phyloP scores from a whole-genome alignment of 2,113 vertebrate species.

The Pogonocichla stellata region DNA sequence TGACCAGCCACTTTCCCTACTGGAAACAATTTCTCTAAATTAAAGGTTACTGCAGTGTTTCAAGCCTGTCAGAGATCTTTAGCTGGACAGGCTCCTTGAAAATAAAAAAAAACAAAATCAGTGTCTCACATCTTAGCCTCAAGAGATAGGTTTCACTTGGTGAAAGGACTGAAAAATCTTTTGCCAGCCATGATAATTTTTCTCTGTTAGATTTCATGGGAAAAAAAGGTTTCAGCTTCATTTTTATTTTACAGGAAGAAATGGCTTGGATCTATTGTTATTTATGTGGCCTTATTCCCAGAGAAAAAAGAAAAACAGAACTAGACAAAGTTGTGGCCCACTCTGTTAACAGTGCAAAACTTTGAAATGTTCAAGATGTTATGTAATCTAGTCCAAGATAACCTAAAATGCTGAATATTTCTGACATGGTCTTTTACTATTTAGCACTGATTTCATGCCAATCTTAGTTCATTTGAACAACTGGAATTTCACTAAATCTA shows the following conservation, averaged over 20 bases:
- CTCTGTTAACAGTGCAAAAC: not conserved
- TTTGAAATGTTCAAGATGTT: not conserved
- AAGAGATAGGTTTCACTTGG: slow-evolving; percentile 24
- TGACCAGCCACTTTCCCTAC: slow-evolving; percentile 79
- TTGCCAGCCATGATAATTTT: slow-evolving; percentile 18
- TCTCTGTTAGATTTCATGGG: not conserved
- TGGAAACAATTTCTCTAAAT: slow-evolving; percentile 85
- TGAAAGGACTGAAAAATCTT: slow-evolving; percentile 59
- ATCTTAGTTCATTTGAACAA: not conserved
- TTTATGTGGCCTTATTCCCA: not conserved
- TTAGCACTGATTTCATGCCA: not conserved
- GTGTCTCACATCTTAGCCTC: slow-evolving; percentile 41
- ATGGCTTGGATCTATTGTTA: not conserved
- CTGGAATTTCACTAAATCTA: not conserved
- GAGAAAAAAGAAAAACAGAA: not conserved
- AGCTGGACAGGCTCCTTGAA: slow-evolving; percentile 35
- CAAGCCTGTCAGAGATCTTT: slow-evolving; percentile 77
- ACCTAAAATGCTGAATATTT: not conserved
- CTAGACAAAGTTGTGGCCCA: not conserved
- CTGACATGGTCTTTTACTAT: not conserved
- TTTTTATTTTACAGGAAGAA: not conserved
- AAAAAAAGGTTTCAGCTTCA: not conserved
- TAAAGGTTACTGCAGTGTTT: slow-evolving; percentile 80
- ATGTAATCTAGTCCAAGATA: not conserved
- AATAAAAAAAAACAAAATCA: not conserved